Conservation (phyloP, 2,113 vertebrate genomes). For the Camarhynchus parvulus region DNA sequence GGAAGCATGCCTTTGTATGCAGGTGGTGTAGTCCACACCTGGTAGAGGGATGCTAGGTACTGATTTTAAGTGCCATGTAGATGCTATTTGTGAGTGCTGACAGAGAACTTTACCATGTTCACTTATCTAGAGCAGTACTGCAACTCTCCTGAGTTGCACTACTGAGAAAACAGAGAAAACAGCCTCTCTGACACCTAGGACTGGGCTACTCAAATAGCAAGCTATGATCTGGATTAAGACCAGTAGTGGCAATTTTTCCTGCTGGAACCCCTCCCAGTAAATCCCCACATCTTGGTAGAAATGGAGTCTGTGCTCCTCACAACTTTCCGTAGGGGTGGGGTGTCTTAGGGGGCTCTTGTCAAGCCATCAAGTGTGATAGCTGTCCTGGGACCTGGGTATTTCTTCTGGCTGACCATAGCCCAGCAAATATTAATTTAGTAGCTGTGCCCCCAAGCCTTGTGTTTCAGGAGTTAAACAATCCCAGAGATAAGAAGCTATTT, state of each 20-base stretch:
- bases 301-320: neutral
- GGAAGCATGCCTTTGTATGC: neutral
- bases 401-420: neutral
- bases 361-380: neutral
- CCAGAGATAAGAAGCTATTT: constrained; percentile 7
- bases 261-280: neutral
- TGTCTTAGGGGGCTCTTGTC: neutral
- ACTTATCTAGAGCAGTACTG: neutral
- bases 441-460: neutral
- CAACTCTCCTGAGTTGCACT: neutral
- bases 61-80: neutral
- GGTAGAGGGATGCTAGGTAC: neutral
- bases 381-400: neutral
- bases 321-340: neutral
- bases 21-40: neutral
- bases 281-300: neutral
- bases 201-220: neutral
- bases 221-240: neutral
- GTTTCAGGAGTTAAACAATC: neutral
- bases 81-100: neutral
- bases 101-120: neutral
- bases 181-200: neutral
- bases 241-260: neutral
- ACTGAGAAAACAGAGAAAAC: neutral
- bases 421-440: neutral